Evolutionary conservation across 2,113 vertebrate species (phyloP), one percentile per base, ranked within the genome.

Genomic region (Collichthys lucidus): DNA sequence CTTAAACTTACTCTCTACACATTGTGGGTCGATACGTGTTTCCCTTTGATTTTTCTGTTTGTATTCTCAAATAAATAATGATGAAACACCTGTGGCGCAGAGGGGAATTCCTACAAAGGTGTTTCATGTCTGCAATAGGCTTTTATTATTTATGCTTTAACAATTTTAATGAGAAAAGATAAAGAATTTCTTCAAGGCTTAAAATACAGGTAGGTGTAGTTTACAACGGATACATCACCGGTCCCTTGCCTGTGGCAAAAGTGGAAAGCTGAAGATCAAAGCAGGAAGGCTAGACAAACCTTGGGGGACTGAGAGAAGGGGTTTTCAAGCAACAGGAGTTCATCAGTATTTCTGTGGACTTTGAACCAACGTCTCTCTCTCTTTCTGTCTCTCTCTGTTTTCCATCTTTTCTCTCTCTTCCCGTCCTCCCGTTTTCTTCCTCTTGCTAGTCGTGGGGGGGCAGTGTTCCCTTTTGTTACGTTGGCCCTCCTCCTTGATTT

Each of bases 401-500:
- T 2, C 22, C 22, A 20, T 11, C 56, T 57, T 52, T 15, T 71
- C 57, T 68, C 15, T 62, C 29, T 73, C 55, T 74, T 24, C 66
- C 53, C 64, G 1, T 74, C 47, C 50, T 15, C 62, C 56, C 24
- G 17, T 63, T 87, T 84, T 73, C 55, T 79, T 90, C 62, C 79
- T 88, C 77, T 88, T 61, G 53, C 74, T 77, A 88, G 93, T 88
- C 91, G 17, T 90, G 79, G 92, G 92, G 90, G 84, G 92, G 91
- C 89, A 93, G 86, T 93, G 90, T 93, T 92, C 85, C 81, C 92
- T 92, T 92, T 94, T 90, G 88, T 87, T 90, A 85, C 75, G 84
- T 86, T 87, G 82, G 87, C 67, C 91, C 85, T 88, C 88, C 87
- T 91, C 60, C 85, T 89, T 87, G 85, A 91, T 89, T 89, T 49